Percentiles rank a stretch among this genome's conserved stretches.
Evolutionary conservation across 2,113 vertebrate species (phyloP).

Genomic region (Myotis lucifugus): DNA sequence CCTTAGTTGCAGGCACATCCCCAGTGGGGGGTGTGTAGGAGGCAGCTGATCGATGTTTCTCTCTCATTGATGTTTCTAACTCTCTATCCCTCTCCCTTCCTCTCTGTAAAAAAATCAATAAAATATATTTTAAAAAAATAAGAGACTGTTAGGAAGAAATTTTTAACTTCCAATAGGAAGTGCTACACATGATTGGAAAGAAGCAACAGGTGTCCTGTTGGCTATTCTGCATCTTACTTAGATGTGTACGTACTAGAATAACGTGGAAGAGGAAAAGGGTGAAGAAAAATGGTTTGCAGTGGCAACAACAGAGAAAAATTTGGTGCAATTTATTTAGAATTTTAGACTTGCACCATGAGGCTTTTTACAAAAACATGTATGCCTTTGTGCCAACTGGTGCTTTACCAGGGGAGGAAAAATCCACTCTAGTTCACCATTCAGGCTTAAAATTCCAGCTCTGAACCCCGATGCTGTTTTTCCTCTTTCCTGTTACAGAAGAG

Average conservation of each 20-base stretch:
- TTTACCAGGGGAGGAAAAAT: background rate
- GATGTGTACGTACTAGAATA: background rate
- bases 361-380: background rate
- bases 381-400: background rate
- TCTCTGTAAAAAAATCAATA: too few relatives aligned
- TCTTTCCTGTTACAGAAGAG: slow-evolving; percentile 47
- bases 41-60: too few relatives aligned
- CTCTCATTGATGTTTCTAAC: too few relatives aligned
- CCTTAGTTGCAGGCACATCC: too few relatives aligned
- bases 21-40: too few relatives aligned
- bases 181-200: background rate
- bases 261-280: background rate
- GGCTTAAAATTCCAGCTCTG: slow-evolving; percentile 57
- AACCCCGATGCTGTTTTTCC: background rate
- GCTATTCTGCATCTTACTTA: slow-evolving; percentile 18
- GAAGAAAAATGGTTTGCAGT: slow-evolving; percentile 24
- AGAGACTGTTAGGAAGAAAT: background rate
- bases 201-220: background rate
- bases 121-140: background rate
- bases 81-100: too few relatives aligned
- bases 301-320: slow-evolving; percentile 31
- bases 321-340: slow-evolving; percentile 29
- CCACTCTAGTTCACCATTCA: slow-evolving; percentile 30
- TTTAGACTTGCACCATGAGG: slow-evolving; percentile 56
- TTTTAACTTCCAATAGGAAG: slow-evolving; percentile 32